Base-by-base conservation (phyloP, 2,797 vertebrate genomes). In the Microhierax caerulescens region DNA sequence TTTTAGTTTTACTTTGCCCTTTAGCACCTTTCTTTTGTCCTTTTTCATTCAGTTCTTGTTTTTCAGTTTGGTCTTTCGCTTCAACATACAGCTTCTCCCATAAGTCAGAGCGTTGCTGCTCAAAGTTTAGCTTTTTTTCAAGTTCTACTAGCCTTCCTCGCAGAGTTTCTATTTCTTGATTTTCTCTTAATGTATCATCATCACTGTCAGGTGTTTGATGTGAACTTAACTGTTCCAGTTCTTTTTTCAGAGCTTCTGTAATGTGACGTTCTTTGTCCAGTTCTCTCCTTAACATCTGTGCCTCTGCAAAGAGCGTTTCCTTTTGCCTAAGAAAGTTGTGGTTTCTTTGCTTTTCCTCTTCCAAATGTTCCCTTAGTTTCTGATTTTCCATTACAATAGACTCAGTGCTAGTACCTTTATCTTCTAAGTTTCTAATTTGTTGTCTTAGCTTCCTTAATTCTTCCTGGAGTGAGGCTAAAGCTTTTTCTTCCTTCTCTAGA, bases 61-160 rank as follows among this genome's bases (percentile, higher is more conserved):
- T 99, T 85, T 98, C 98, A 74, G 96, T 95, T 39, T 98, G 98
- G 34, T 99, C 99, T 97, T 99, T 99, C 4, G 97, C 98, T 95
- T 99, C 99, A 68, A 99, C 97, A 10, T 99, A 99, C n/a, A 99
- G 98, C 92, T 99, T 98, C 97, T 99, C 99, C 99, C 99, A 99
- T 78, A 99, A 97, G 96, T 99, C 99, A 2, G 99, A 99, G 74
- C 99, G 99, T 73, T 99, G 99, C 90, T 99, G 99, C 96, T 99
- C 99, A 9, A 99, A 99, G 95, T 96, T 99, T 11, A 99, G 98
- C 92, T 98, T 99, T 96, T 98, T 98, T 96, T 99, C 99, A 94
- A 99, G 97, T 92, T 99, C 99, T n/a, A 51, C 78, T 59, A 99
- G 97, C 69, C 98, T 98, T 41, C 97, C 96, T 96, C 98, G 98